Conservation (phyloP, 2,113 vertebrate species). For the Mesembrinibis cayennensis region DNA sequence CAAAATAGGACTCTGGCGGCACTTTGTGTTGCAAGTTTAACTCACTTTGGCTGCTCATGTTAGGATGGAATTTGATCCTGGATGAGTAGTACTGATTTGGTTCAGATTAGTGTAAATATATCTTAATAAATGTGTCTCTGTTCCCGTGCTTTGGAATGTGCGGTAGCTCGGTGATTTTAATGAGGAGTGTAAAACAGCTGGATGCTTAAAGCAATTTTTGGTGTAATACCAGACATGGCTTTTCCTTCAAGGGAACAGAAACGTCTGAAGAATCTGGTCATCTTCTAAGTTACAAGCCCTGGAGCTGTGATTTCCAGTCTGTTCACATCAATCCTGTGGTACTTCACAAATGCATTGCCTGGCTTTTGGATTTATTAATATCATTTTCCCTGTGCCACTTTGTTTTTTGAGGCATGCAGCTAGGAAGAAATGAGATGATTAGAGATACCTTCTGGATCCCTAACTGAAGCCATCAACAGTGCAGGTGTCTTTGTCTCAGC, state of each 20-base stretch:
- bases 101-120: not conserved
- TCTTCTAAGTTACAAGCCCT: not conserved
- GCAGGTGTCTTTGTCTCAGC: not conserved
- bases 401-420: not conserved
- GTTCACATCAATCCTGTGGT: not conserved
- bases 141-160: conserved; percentile 15
- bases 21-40: not conserved
- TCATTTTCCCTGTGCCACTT: not conserved
- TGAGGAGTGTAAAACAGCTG: conserved; percentile 1
- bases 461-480: not conserved
- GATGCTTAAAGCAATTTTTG: not conserved
- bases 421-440: not conserved
- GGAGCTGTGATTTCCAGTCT: not conserved
- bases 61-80: not conserved
- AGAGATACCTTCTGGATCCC: not conserved
- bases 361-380: not conserved
- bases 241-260: not conserved
- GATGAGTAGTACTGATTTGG: not conserved
- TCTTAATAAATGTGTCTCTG: not conserved
- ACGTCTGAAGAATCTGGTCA: not conserved
- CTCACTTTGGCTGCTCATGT: not conserved
- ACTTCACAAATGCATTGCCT: not conserved
- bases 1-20: not conserved
- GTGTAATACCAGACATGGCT: not conserved
- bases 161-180: conserved; percentile 12